Conservation (phyloP, 2,113 vertebrate genomes). For the Mormoops blainvillei region DNA sequence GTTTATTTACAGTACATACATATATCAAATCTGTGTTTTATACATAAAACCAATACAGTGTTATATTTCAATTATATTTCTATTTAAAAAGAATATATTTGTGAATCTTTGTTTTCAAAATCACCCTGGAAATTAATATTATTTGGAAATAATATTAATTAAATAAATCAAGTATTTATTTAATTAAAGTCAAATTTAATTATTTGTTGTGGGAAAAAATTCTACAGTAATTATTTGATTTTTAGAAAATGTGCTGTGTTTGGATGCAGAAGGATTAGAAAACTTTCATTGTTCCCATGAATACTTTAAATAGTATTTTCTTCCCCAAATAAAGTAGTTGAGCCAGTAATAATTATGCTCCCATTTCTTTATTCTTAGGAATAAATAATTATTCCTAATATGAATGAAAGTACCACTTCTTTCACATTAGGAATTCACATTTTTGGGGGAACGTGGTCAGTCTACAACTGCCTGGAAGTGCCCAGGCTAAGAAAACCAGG, state of each 20-base stretch:
- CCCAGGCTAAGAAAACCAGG: neutral
- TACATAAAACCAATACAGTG: neutral
- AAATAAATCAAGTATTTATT: neutral
- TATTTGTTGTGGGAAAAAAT: neutral
- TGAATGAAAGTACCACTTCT: neutral
- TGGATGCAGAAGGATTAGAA: neutral
- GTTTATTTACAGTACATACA: neutral
- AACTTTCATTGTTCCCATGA: neutral
- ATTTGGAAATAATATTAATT: no score
- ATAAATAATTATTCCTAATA: neutral
- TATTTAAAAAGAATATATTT: neutral
- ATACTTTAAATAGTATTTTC: neutral
- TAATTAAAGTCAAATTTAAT: neutral
- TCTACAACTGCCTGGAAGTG: neutral
- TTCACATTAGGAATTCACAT: no score
- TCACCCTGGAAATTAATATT: no score
- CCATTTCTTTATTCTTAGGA: neutral
- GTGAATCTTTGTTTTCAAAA: neutral
- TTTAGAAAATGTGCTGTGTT: slow-evolving; percentile 36
- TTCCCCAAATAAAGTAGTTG: neutral
- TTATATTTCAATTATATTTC: neutral
- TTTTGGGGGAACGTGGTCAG: neutral
- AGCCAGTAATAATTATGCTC: neutral
- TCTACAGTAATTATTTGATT: neutral
- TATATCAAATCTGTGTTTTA: neutral